Conservation (phyloP, 2,888 invertebrate species). For the Dione vanillae region DNA sequence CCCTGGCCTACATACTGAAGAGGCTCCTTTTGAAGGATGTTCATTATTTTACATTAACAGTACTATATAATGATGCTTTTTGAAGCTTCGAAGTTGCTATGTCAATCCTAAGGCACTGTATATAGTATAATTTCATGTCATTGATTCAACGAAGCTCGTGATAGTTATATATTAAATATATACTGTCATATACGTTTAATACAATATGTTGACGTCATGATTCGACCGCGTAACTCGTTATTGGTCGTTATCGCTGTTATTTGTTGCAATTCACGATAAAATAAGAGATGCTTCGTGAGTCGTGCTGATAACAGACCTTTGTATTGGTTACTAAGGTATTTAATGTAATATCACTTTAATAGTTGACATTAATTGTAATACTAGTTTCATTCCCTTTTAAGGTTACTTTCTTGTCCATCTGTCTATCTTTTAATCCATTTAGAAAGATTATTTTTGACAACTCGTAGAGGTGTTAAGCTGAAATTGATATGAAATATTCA, state of each 20-base stretch:
- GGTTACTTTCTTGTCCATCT: too few species aligned
- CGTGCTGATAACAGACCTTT: conserved; percentile 57
- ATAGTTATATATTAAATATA: conserved; percentile 12
- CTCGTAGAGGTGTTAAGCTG: too few species aligned
- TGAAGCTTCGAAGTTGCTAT: conserved; percentile 25
- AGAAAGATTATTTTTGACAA: too few species aligned
- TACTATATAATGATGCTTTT: too few species aligned
- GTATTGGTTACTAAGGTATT: conserved; percentile 57
- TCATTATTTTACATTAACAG: too few species aligned
- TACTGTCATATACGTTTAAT: conserved; percentile 28
- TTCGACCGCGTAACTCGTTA: conserved; percentile 63
- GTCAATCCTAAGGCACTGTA: neutral
- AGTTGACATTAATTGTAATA: neutral
- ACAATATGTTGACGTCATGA: conserved; percentile 59
- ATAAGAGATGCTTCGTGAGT: conserved; percentile 65
- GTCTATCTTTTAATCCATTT: too few species aligned
- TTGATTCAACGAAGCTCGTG: neutral
- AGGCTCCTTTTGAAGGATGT: conserved; percentile 50
- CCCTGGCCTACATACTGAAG: conserved; percentile 47
- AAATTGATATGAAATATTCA: too few species aligned
- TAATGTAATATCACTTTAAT: conserved; percentile 32
- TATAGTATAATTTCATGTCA: neutral
- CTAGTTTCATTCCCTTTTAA: too few species aligned
- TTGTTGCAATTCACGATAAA: conserved; percentile 71
- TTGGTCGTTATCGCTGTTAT: conserved; percentile 68